Evolutionary conservation across 2,797 vertebrate genomes (phyloP).

Genomic region (Acrossocheilus fasciatus): DNA sequence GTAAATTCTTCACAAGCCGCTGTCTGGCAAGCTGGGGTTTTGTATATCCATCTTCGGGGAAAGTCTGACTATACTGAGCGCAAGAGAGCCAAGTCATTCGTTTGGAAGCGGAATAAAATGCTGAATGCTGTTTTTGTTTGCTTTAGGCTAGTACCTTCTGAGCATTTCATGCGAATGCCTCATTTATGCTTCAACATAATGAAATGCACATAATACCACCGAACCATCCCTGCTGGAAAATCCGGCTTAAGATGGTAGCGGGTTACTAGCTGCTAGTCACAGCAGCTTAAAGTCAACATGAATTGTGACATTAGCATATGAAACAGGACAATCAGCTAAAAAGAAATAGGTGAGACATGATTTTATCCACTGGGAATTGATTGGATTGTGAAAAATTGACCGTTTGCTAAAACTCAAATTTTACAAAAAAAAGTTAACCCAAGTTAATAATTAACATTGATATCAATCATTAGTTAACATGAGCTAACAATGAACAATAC

Average conservation of each 20-base stretch:
- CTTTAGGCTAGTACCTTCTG: neutral
- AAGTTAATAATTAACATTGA: neutral
- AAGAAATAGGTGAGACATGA: neutral
- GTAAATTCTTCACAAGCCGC: conserved; percentile 72
- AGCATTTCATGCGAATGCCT: neutral
- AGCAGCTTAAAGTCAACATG: neutral
- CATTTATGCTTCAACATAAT: conserved; percentile 1
- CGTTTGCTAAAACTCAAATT: neutral
- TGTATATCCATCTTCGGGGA: conserved; percentile 53
- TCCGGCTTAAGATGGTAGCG: neutral
- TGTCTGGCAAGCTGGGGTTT: conserved; percentile 58
- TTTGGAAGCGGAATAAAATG: conserved; percentile 35
- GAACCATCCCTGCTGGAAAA: conserved; percentile 9
- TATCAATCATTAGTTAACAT: neutral
- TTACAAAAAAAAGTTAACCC: neutral
- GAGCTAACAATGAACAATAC: neutral
- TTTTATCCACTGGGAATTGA: neutral
- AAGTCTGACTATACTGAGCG: conserved; percentile 41
- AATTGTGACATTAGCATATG: neutral
- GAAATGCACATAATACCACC: conserved; percentile 5
- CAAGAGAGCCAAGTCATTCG: conserved; percentile 39
- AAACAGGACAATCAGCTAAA: neutral
- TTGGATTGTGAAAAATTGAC: neutral
- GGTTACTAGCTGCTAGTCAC: neutral
- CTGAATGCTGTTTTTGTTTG: conserved; percentile 40